Conservation (phyloP, 2,888 invertebrate genomes). For the Troides aeacus region DNA sequence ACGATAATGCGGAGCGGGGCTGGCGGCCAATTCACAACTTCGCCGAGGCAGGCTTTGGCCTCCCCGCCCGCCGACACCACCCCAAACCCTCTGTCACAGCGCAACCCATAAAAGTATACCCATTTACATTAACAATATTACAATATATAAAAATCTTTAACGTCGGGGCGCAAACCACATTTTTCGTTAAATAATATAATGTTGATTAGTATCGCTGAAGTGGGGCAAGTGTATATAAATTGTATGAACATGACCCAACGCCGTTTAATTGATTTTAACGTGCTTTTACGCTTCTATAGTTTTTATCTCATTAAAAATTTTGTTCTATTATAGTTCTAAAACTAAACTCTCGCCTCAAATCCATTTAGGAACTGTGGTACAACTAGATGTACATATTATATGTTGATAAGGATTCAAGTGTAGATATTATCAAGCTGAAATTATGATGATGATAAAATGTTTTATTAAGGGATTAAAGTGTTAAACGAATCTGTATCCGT, state of each 20-base stretch:
- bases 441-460: not conserved
- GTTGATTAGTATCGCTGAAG: not conserved
- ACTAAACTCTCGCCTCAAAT: too few relatives aligned
- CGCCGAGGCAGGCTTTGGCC: constrained; percentile 50
- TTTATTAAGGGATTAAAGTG: not conserved
- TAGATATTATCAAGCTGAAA: not conserved
- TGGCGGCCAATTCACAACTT: constrained; percentile 77
- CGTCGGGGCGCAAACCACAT: not conserved
- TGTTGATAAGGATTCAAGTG: too few relatives aligned
- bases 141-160: constrained; percentile 4
- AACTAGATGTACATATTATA: too few relatives aligned
- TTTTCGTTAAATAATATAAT: not conserved
- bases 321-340: too few relatives aligned
- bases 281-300: not conserved
- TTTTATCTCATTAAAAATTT: not conserved
- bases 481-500: not conserved
- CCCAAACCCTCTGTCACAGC: constrained; percentile 34
- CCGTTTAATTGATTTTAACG: not conserved
- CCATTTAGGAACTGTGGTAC: too few relatives aligned
- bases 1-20: constrained; percentile 73
- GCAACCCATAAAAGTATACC: constrained; percentile 21
- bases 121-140: constrained; percentile 12
- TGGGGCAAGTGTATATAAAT: not conserved
- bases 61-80: constrained; percentile 42
- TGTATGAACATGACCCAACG: not conserved